phyloP scores from a whole-genome alignment of 2,113 vertebrate species.

The Lamprologus lemairii region DNA sequence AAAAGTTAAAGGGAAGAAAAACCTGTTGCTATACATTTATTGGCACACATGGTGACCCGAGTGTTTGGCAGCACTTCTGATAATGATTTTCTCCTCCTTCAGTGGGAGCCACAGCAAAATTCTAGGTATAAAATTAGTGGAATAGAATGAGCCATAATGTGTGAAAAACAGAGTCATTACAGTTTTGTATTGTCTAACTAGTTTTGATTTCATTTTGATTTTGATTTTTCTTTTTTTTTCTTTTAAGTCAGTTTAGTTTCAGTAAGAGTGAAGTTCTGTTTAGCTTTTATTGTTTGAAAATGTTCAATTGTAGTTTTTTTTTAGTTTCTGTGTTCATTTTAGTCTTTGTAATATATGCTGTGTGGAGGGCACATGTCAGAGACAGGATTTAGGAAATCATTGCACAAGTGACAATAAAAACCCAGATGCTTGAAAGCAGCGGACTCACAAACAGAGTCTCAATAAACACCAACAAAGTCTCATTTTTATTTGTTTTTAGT shows the following conservation, averaged over 20 bases:
- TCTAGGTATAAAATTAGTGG: neutral
- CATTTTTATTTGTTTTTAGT: neutral
- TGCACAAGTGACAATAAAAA: neutral
- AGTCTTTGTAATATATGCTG: neutral
- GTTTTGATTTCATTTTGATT: neutral
- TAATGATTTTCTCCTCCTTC: neutral
- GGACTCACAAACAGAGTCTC: neutral
- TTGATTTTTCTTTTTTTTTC: neutral
- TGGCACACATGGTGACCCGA: neutral
- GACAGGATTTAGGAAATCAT: neutral
- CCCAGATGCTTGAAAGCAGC: neutral
- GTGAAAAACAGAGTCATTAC: neutral
- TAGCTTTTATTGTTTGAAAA: neutral
- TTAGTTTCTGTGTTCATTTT: neutral
- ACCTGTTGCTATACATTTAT: neutral
- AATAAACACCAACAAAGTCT: neutral
- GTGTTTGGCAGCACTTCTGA: neutral
- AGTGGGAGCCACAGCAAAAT: neutral
- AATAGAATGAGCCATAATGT: neutral
- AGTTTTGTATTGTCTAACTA: neutral
- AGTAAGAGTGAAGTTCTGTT: neutral
- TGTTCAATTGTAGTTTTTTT: neutral
- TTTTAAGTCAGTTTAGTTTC: neutral
- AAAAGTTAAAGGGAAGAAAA: neutral
- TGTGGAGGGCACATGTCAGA: neutral